A percentile compares a stretch with the other conserved stretches of the same genome.
phyloP scores from a whole-genome alignment of 2,888 invertebrate genomes.

The Cephus runcator region DNA sequence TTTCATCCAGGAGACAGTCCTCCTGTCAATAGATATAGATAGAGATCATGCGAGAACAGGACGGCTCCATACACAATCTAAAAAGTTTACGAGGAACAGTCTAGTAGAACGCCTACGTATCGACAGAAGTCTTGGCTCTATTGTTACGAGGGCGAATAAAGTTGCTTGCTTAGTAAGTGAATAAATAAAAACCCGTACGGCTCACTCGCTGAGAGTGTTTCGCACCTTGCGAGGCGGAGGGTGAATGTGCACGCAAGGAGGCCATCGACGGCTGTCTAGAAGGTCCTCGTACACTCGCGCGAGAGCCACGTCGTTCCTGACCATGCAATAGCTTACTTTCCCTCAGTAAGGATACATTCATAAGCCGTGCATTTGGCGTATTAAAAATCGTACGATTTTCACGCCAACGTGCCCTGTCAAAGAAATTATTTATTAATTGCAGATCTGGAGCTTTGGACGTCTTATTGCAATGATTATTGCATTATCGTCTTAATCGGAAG shows the following conservation, averaged over 20 bases:
- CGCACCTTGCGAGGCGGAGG: conserved; percentile 75
- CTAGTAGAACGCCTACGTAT: conserved; percentile 1
- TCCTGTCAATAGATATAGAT: conserved; percentile 1
- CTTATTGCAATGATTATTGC: background rate
- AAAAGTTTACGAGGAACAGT: background rate
- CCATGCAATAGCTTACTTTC: conserved; percentile 84
- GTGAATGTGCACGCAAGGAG: conserved; percentile 84
- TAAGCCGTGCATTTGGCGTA: conserved; percentile 91
- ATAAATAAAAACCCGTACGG: conserved; percentile 64
- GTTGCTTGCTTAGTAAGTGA: conserved; percentile 64
- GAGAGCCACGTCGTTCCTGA: conserved; percentile 82
- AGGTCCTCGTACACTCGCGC: conserved; percentile 82
- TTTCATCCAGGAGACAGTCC: background rate
- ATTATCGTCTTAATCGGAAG: background rate
- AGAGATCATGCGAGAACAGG: background rate
- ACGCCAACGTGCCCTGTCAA: conserved; percentile 85
- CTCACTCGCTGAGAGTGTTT: conserved; percentile 64
- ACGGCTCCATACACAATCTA: background rate
- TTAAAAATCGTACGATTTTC: conserved; percentile 94
- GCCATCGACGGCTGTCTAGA: conserved; percentile 88
- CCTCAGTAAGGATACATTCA: conserved; percentile 88
- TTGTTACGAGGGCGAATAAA: conserved; percentile 36
- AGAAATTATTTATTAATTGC: background rate
- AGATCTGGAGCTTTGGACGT: background rate
- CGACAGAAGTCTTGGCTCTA: conserved; percentile 17